Evolutionary conservation across 2,888 invertebrate genomes (phyloP).

Genomic region (Nomada fabriciana): DNA sequence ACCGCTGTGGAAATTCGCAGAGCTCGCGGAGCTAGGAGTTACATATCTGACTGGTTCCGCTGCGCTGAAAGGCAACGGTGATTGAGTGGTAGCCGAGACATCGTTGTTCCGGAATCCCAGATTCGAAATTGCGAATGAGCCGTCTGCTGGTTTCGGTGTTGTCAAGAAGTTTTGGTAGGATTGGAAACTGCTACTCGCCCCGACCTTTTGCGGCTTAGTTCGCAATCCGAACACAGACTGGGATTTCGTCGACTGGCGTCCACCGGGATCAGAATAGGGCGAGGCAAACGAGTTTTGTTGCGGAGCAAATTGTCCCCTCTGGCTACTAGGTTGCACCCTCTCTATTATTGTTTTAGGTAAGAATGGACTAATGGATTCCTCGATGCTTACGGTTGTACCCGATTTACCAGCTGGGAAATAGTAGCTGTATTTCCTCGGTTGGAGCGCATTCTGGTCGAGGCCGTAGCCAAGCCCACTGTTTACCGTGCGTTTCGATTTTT

Average conservation of each 20-base stretch:
- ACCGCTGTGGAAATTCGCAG: constrained; percentile 19
- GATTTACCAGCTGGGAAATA: constrained; percentile 81
- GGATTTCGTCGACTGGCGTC: neutral
- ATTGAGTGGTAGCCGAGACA: constrained; percentile 48
- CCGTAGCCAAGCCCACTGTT: constrained; percentile 91
- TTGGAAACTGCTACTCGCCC: constrained; percentile 50
- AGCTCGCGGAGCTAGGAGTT: constrained; percentile 57
- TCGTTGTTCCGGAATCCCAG: constrained; percentile 49
- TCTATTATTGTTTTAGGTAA: constrained; percentile 80
- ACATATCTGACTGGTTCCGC: constrained; percentile 52
- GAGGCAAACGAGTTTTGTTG: constrained; percentile 13
- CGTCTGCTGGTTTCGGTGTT: constrained; percentile 55
- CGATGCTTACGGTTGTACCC: constrained; percentile 82
- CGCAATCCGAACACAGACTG: constrained; percentile 76
- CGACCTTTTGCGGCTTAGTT: constrained; percentile 77
- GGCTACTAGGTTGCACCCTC: constrained; percentile 67
- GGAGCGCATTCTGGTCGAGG: constrained; percentile 85
- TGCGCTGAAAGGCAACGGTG: constrained; percentile 44
- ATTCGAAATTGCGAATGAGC: constrained; percentile 62
- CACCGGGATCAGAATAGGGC: neutral
- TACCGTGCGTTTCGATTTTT: constrained; percentile 88
- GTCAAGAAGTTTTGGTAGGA: constrained; percentile 58
- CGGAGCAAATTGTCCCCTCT: neutral
- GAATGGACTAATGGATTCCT: constrained; percentile 82
- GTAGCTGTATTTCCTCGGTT: constrained; percentile 78